These are phyloP conservation scores for Sthenelais limicola DNA, from an alignment of 2,888 invertebrate species.

Conservation along the genomic window DNA sequence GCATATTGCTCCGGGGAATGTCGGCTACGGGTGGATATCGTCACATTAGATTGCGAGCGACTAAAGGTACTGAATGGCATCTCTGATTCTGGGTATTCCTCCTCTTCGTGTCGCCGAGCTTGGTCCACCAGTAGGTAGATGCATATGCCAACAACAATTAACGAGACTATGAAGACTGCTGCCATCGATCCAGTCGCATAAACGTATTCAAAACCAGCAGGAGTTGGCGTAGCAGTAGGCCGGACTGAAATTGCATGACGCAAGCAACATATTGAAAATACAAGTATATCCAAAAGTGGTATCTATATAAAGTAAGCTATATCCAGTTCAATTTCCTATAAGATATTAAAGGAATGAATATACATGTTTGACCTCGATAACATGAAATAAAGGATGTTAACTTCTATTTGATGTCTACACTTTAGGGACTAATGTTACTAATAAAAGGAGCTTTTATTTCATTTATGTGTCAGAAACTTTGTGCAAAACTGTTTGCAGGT, in stretches of 20 bases:
- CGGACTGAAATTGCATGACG: constrained; percentile 49
- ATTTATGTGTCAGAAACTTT: too few relatives aligned
- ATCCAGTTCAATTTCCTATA: too few relatives aligned
- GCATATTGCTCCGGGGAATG: constrained; percentile 9
- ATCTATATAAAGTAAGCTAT: too few relatives aligned
- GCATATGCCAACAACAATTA: constrained; percentile 27
- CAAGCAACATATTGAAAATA: too few relatives aligned
- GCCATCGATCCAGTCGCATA: constrained; percentile 52
- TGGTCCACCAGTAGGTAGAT: constrained; percentile 33
- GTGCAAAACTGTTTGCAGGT: too few relatives aligned
- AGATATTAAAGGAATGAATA: too few relatives aligned
- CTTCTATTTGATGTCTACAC: too few relatives aligned
- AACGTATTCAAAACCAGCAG: constrained; percentile 51
- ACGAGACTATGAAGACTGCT: constrained; percentile 15
- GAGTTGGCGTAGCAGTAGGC: constrained; percentile 54
- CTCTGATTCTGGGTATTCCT: constrained; percentile 27
- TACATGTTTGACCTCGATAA: too few relatives aligned
- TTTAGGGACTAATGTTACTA: too few relatives aligned
- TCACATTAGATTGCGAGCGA: background rate
- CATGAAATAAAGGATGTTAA: too few relatives aligned
- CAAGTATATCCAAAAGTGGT: too few relatives aligned
- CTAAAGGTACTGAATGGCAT: constrained; percentile 37
- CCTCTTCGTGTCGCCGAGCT: background rate
- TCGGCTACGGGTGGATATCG: background rate
- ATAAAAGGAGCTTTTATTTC: too few relatives aligned